Evolutionary conservation across 2,888 invertebrate species (phyloP), one percentile per base, ranked within the genome.

Genomic region (Lasioglossum vierecki): DNA sequence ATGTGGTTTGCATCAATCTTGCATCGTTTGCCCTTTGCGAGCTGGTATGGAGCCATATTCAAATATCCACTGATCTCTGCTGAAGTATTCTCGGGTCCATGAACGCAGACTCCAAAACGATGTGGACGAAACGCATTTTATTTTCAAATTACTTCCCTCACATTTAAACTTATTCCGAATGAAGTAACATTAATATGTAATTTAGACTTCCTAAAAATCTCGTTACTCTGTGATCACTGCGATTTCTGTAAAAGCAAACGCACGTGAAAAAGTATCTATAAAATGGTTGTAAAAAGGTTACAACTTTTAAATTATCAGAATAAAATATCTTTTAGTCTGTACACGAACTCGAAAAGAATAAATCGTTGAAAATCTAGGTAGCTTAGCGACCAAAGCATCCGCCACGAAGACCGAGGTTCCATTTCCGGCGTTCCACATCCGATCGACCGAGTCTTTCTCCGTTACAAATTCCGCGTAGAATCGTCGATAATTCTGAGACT

Each of bases 1-100:
- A 63, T 63, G 63, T 63, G 63, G 63, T 63, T 63, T 63, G 30
- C 63, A 63, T 63, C 63, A 63, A 63, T 63, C 63, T 30, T 63
- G 63, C 63, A 63, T 30, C 63, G 26, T 63, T 26, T 30, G 26
- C 63, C 63, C 30, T 63, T 63, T 63, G 30, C 60, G 60, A 60
- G 26, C 1, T 15, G 15, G 5, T 30, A 1, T 30, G 26, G 26
- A 13, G 13, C 30, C 30, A 5, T 13, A 15, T 26, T 3, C 30
- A 63, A 63, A 63, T 63, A 13, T 63, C 63, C 63, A 57, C 63
- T 13, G 26, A 26, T 15, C 26, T 0, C 5, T 63, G 30, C 6
- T 15, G 63, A 63, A 63, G 26, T 15, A 30, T 30, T 63, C 30
- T 30, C 15, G 26, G 15, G 5, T n/a, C 9, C 26, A 9, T 26